Evolutionary conservation across 2,888 invertebrate genomes (phyloP).

Genomic region (Azorinus chamasolen): DNA sequence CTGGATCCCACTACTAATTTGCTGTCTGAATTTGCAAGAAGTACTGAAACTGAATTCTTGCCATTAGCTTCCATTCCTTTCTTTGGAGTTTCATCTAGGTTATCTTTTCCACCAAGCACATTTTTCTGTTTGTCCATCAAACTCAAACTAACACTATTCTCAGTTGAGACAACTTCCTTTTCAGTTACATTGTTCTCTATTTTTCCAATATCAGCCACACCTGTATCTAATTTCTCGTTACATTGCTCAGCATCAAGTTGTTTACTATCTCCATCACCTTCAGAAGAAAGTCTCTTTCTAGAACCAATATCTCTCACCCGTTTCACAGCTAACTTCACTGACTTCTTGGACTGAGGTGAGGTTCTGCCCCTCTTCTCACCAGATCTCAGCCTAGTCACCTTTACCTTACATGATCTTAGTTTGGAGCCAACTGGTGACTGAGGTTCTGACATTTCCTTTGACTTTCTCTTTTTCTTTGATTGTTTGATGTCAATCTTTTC

Average conservation of each 20-base stretch:
- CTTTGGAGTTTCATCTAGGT: slow-evolving; percentile 68
- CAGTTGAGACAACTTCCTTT: slow-evolving; percentile 12
- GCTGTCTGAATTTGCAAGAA: slow-evolving; percentile 65
- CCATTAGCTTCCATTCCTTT: slow-evolving; percentile 51
- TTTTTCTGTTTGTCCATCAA: background rate
- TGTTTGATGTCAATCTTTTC: slow-evolving; percentile 6
- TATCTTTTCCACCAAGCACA: slow-evolving; percentile 1
- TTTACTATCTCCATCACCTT: slow-evolving; percentile 1
- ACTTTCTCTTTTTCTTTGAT: background rate
- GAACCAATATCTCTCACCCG: slow-evolving; percentile 17
- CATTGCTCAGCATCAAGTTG: background rate
- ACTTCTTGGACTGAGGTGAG: slow-evolving; percentile 40
- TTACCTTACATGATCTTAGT: slow-evolving; percentile 20
- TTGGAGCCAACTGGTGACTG: slow-evolving; percentile 20
- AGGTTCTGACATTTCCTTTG: background rate
- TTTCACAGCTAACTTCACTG: slow-evolving; percentile 42
- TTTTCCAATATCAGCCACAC: slow-evolving; percentile 14
- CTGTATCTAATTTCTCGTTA: slow-evolving; percentile 3
- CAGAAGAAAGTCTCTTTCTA: slow-evolving; percentile 6
- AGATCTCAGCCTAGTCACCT: slow-evolving; percentile 31
- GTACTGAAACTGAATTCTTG: slow-evolving; percentile 20
- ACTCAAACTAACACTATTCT: background rate
- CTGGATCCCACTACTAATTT: slow-evolving; percentile 64
- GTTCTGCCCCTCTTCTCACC: slow-evolving; percentile 34
- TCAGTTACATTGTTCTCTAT: slow-evolving; percentile 6